phyloP scores from a whole-genome alignment of 1,140 invertebrate species.

The Frieseomelitta varia region DNA sequence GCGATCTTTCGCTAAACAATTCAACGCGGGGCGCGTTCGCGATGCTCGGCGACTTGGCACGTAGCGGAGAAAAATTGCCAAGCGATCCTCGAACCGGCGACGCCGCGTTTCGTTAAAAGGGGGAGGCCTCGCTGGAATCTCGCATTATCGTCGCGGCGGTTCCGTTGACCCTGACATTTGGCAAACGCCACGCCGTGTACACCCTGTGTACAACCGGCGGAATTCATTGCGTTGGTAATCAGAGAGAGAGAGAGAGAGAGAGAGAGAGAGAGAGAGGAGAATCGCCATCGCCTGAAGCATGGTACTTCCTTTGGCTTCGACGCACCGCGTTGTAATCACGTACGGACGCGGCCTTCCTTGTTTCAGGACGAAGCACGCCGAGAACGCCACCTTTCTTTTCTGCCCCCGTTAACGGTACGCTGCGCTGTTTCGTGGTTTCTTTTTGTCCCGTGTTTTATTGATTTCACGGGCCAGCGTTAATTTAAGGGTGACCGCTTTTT shows the following conservation, averaged over 20 bases:
- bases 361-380: background rate
- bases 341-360: constrained; percentile 15
- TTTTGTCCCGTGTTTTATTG: background rate
- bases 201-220: background rate
- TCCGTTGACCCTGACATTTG: constrained; percentile 52
- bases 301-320: background rate
- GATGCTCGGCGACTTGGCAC: constrained; percentile 56
- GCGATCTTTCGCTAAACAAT: constrained; percentile 14
- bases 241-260: background rate
- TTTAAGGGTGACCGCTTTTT: background rate
- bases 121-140: constrained; percentile 44
- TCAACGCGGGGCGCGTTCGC: constrained; percentile 17
- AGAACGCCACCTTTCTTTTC: background rate
- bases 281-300: background rate
- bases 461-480: background rate
- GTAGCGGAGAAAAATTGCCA: constrained; percentile 52
- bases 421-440: background rate
- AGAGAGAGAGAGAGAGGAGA: background rate
- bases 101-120: background rate
- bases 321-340: constrained; percentile 17
- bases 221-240: constrained; percentile 28
- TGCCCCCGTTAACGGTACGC: constrained; percentile 18
- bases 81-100: background rate
- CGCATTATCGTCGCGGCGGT: constrained; percentile 32
- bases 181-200: constrained; percentile 20